Base-by-base conservation (phyloP, 2,888 invertebrate species). In the Hydraecia micacea region DNA sequence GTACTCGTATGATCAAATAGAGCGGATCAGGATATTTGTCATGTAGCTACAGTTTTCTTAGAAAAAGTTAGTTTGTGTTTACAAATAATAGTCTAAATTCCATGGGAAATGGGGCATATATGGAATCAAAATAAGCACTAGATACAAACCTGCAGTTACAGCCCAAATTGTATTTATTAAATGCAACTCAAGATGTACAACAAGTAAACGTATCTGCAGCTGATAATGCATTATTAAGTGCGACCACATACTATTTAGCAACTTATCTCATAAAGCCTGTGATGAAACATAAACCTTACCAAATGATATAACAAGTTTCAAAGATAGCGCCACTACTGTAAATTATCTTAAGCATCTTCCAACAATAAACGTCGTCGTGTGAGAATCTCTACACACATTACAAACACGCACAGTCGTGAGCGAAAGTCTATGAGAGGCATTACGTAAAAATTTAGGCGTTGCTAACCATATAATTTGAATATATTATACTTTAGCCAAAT, bases 301-400 rank as follows among this genome's bases (percentile, higher is more conserved):
- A 74, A 82, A 79, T 76, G 52, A 75, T 58, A 77, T 83, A 80
- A 86, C 80, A 79, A 80, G 58, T 73, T 67, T 69, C 73, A 75
- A 70, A 83, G 83, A 81, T 87, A 87, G 65, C 62, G 75, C 70
- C 71, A 79, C 77, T 77, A 63, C 74, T 81, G 75, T 84, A 79
- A 76, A 87, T 88, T 88, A 88, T 87, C 83, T 81, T 79, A 75
- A 86, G 83, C 72, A 77, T 79, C 75, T 83, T 83, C 82, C 85
- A 89, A 91, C 88, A 87, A 89, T 90, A 90, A 83, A 89, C 89
- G 79, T 86, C 85, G 81, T 92, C 95, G 93, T 95, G 94, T 93
- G 93, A 95, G 94, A 92, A 94, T 92, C 92, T 90, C 91, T 88
- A 91, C 92, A 94, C 93, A 93, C 93, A 93, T 92, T 92, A 91